A percentile compares a stretch with the other conserved stretches of the same genome.
Evolutionary conservation across 1,140 invertebrate species (phyloP).

Genomic region (Leptinotarsa defecta): DNA sequence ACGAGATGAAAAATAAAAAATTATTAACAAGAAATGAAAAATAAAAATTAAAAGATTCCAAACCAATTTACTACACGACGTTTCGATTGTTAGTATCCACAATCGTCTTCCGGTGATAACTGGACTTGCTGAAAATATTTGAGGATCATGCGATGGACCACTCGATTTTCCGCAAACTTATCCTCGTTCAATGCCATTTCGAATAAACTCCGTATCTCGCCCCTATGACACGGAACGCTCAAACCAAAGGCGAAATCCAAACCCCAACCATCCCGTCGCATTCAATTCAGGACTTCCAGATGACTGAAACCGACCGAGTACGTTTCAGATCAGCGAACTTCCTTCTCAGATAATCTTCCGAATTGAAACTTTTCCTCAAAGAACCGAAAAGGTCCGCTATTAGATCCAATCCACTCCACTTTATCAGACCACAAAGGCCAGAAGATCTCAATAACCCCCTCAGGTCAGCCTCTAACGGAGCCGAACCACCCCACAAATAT

Average conservation of each 20-base stretch:
- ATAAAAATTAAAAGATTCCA: too few relatives aligned
- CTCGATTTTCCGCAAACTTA: too few relatives aligned
- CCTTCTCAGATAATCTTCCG: neutral
- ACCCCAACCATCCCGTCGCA: neutral
- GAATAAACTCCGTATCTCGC: too few relatives aligned
- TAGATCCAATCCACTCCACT: neutral
- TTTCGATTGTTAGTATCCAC: too few relatives aligned
- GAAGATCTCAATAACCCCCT: neutral
- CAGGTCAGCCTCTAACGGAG: neutral
- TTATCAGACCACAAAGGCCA: constrained; percentile 5
- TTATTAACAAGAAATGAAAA: too few relatives aligned
- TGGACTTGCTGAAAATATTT: too few relatives aligned
- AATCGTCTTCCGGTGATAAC: too few relatives aligned
- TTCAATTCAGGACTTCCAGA: neutral
- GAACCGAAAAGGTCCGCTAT: neutral
- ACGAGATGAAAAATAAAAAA: too few relatives aligned
- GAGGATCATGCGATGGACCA: too few relatives aligned
- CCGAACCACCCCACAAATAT: constrained; percentile 32
- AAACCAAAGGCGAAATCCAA: neutral
- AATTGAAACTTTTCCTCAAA: constrained; percentile 4
- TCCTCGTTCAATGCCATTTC: too few relatives aligned
- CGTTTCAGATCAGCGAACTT: neutral
- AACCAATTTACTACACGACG: too few relatives aligned
- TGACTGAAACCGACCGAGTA: neutral
- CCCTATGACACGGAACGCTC: too few relatives aligned